These are phyloP conservation scores for Nowickia ferox DNA, from an alignment of 2,888 invertebrate genomes.

Conservation along the genomic window DNA sequence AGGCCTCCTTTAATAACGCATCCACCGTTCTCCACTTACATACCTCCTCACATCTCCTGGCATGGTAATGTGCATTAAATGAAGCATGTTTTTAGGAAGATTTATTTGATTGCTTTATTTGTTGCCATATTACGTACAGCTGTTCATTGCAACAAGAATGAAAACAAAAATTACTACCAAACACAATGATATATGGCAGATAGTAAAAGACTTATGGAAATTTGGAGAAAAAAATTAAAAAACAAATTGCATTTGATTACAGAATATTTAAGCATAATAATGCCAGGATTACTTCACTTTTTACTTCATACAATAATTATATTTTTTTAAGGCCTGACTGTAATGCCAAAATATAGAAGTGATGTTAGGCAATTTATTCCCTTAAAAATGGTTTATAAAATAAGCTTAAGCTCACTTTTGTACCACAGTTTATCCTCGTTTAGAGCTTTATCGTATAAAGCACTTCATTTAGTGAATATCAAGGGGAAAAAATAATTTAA, in stretches of 20 bases:
- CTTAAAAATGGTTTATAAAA: too few relatives aligned
- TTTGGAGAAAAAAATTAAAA: not conserved
- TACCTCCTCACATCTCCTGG: slow-evolving; percentile 30
- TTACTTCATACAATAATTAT: too few relatives aligned
- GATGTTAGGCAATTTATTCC: too few relatives aligned
- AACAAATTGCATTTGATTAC: slow-evolving; percentile 12
- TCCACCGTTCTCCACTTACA: slow-evolving; percentile 38
- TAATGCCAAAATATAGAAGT: too few relatives aligned
- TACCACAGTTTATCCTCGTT: too few relatives aligned
- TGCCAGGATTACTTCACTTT: not conserved
- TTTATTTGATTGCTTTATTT: slow-evolving; percentile 82
- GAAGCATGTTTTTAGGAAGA: slow-evolving; percentile 81
- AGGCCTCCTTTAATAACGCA: slow-evolving; percentile 65
- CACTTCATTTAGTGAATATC: too few relatives aligned
- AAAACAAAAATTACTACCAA: slow-evolving; percentile 4
- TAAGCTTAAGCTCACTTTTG: too few relatives aligned
- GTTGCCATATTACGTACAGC: slow-evolving; percentile 70
- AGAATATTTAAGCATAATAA: not conserved
- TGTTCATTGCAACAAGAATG: slow-evolving; percentile 43
- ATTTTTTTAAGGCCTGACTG: too few relatives aligned
- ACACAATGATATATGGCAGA: slow-evolving; percentile 50
- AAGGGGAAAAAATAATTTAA: too few relatives aligned
- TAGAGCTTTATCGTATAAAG: too few relatives aligned
- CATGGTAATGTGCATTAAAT: slow-evolving; percentile 82
- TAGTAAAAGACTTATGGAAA: slow-evolving; percentile 27